Base-by-base conservation (phyloP, 37 sponge, comb jelly and placozoan genomes). In the Hormiphora californensis region DNA sequence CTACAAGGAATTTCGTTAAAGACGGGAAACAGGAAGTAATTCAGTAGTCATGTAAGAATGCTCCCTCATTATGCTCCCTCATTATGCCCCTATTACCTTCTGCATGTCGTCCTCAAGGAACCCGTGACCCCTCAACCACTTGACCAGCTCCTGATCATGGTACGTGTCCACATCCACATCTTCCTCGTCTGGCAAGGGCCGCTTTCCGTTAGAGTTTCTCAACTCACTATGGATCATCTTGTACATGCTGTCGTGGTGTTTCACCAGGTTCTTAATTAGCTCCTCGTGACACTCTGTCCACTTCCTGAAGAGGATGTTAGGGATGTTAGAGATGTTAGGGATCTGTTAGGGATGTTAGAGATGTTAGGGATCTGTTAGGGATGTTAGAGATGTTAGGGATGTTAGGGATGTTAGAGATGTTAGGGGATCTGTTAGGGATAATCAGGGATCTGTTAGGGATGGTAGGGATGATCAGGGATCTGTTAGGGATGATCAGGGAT, bases 141-240 rank as follows among this genome's bases (percentile, higher is more conserved):
- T 46, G 46, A 73, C 81, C 44, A 73, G 27, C 15, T 73, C 81
- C 81, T 73, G 81, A 30, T 73, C 81, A 22, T 73, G 32, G 81
- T 73, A 73, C 38, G 19, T 39, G 43, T 73, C 81, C 39, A 73
- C 38, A 39, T 73, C 81, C 4, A 28, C 61, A 25, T 73, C 81
- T 1, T 21, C 38, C 44, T 22, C 35, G 46, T 22, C 43, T 8
- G 39, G 39, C 46, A 73, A 73, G 81, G 81, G 81, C 28, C 81
- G 81, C 25, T 73, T 73, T 0, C 81, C 81, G 81, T 73, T 73
- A 22, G 17, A 43, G 35, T 73, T 73, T 28, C 81, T 39, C 44
- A 73, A 46, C 27, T 33, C 81, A 8, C 46, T 73, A 28, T 36
- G 40, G n/a, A 73, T 43, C 1, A 33, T 46, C 17, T 73, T 27